Evolutionary conservation across 2,113 vertebrate genomes (phyloP).

Genomic region (Dolichallabes microphthalmus): DNA sequence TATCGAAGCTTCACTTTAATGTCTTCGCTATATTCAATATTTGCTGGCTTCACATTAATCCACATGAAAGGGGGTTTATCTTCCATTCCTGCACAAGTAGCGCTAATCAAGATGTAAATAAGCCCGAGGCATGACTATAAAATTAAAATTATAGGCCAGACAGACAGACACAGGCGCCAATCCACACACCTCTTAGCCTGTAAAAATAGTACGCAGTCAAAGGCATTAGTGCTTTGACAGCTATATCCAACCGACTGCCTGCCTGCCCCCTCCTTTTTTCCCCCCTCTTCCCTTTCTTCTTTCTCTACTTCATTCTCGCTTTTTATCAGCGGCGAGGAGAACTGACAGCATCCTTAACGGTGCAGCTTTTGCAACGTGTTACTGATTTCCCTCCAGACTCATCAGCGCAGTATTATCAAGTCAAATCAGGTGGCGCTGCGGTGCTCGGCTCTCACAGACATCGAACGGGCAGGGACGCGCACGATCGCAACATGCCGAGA

Average conservation of each 20-base stretch:
- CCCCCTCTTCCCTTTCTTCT: not conserved
- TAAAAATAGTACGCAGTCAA: constrained; percentile 58
- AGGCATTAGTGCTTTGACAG: constrained; percentile 69
- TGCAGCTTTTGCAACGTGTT: constrained; percentile 67
- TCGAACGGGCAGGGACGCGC: constrained; percentile 17
- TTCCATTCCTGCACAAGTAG: constrained; percentile 7
- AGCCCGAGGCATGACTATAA: constrained; percentile 48
- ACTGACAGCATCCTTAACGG: constrained; percentile 77
- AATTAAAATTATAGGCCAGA: constrained; percentile 53
- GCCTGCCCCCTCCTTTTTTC: constrained; percentile 13
- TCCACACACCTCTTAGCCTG: constrained; percentile 59
- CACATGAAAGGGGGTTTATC: constrained; percentile 57
- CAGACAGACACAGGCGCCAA: constrained; percentile 36
- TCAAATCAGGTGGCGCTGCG: constrained; percentile 95
- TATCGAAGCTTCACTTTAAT: constrained; percentile 66
- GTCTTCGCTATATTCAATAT: constrained; percentile 62
- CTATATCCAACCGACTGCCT: constrained; percentile 57
- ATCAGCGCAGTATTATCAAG: constrained; percentile 97
- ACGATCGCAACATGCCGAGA: constrained; percentile 54
- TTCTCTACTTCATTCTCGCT: constrained; percentile 43
- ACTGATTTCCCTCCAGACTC: constrained; percentile 87
- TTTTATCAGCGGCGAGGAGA: constrained; percentile 68
- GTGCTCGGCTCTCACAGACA: constrained; percentile 63
- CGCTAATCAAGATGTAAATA: constrained; percentile 68
- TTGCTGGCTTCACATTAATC: constrained; percentile 49